These are phyloP conservation scores for Sinocyclocheilus anshuiensis DNA, from an alignment of 2,113 vertebrate genomes.

Conservation along the genomic window DNA sequence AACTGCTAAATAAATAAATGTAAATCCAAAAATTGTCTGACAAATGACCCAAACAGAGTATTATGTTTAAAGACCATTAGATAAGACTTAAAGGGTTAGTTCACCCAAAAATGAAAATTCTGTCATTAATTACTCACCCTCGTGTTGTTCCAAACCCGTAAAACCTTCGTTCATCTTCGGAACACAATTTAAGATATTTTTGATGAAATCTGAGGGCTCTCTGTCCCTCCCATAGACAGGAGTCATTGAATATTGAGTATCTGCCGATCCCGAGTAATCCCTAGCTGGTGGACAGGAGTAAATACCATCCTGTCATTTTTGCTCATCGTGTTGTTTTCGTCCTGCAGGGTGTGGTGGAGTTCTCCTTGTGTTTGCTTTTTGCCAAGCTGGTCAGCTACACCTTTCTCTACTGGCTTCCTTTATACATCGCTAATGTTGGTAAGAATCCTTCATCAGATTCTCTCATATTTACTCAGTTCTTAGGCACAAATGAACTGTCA, in stretches of 20 bases:
- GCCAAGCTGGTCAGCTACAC: conserved; percentile 99
- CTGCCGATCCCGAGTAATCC: no score
- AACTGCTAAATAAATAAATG: background rate
- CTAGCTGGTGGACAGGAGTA: background rate
- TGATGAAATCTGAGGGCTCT: no score
- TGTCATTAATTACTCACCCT: no score
- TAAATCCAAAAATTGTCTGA: background rate
- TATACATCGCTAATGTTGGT: conserved; percentile 95
- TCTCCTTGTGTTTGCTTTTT: conserved; percentile 94
- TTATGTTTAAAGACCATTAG: background rate
- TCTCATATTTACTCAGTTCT: background rate
- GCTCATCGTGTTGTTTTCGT: background rate
- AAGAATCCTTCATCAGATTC: conserved; percentile 61
- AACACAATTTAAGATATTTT: no score
- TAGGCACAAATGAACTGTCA: background rate
- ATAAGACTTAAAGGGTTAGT: background rate
- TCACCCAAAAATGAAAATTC: no score
- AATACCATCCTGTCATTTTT: background rate
- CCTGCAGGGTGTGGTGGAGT: conserved; percentile 91
- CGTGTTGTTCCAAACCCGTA: no score
- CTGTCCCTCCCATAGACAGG: no score
- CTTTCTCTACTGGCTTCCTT: conserved; percentile 96
- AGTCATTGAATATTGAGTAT: no score
- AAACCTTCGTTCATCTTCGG: no score
- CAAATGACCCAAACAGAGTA: background rate